Conservation (phyloP, 92 coral and sea anemone genomes). For the Umimayanthus chanpuru region DNA sequence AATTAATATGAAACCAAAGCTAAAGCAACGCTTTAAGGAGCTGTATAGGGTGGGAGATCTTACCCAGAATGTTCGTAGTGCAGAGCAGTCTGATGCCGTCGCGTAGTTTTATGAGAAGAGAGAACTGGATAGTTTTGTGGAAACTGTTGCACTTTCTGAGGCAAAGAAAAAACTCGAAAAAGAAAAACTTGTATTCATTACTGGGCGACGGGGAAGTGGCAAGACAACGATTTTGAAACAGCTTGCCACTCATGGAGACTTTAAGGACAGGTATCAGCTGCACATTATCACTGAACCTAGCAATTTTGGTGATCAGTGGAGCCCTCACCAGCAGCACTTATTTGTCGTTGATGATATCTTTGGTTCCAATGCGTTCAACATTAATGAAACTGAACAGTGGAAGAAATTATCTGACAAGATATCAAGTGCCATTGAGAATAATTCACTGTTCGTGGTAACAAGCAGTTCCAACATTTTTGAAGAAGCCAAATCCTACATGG, state of each 20-base stretch:
- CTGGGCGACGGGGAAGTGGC: background rate
- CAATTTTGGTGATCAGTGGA: background rate
- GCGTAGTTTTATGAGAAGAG: background rate
- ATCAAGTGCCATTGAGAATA: background rate
- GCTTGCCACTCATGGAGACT: background rate
- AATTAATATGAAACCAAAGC: background rate
- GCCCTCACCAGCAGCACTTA: background rate
- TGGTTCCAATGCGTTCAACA: background rate
- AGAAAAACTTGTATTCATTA: background rate
- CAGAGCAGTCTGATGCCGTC: background rate
- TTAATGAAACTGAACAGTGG: background rate
- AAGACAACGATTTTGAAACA: background rate
- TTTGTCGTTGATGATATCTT: background rate
- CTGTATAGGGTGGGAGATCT: background rate
- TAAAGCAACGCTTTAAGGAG: background rate
- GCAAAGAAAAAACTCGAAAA: background rate
- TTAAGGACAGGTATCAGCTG: background rate
- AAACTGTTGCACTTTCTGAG: background rate
- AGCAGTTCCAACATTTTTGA: background rate
- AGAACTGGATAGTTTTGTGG: background rate
- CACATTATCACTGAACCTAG: background rate
- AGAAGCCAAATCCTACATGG: too few species aligned
- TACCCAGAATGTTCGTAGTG: background rate
- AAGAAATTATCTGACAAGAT: background rate
- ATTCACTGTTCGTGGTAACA: background rate